These are phyloP conservation scores for Remorina albescens DNA, from an alignment of 2,797 vertebrate species.

Conservation along the genomic window DNA sequence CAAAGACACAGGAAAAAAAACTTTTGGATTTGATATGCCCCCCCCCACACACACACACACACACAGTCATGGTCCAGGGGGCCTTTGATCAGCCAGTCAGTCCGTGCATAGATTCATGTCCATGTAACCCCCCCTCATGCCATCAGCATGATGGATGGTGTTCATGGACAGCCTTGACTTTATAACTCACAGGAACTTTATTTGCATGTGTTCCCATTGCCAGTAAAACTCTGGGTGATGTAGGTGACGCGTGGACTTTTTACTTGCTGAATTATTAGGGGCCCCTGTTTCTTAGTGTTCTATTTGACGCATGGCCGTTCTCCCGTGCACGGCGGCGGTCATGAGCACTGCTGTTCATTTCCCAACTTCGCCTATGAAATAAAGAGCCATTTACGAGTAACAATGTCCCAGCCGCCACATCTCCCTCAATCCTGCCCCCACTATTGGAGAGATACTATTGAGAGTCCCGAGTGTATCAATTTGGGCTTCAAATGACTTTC, in stretches of 20 bases:
- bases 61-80: conserved; percentile 47
- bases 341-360: conserved; percentile 63
- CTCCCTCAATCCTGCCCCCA: conserved; percentile 58
- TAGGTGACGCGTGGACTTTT: conserved; percentile 47
- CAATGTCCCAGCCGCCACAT: conserved; percentile 71
- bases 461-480: conserved; percentile 78
- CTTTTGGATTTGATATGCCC: too few relatives aligned
- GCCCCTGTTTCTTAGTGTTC: conserved; percentile 60
- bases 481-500: conserved; percentile 83
- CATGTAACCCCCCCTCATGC: conserved; percentile 53
- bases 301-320: conserved; percentile 73
- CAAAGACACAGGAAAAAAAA: conserved; percentile 39
- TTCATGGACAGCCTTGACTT: conserved; percentile 64
- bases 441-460: conserved; percentile 79
- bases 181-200: conserved; percentile 68
- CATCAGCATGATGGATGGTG: conserved; percentile 76
- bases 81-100: conserved; percentile 45
- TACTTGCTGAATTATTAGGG: conserved; percentile 63
- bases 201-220: conserved; percentile 71
- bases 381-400: conserved; percentile 79
- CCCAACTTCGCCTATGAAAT: conserved; percentile 73
- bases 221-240: conserved; percentile 68
- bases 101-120: conserved; percentile 57
- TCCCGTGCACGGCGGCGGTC: conserved; percentile 28
- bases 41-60: too few relatives aligned